Evolutionary conservation across 1,140 invertebrate genomes (phyloP), one percentile per base, ranked within the genome.

Genomic region (Oscheius sp.): DNA sequence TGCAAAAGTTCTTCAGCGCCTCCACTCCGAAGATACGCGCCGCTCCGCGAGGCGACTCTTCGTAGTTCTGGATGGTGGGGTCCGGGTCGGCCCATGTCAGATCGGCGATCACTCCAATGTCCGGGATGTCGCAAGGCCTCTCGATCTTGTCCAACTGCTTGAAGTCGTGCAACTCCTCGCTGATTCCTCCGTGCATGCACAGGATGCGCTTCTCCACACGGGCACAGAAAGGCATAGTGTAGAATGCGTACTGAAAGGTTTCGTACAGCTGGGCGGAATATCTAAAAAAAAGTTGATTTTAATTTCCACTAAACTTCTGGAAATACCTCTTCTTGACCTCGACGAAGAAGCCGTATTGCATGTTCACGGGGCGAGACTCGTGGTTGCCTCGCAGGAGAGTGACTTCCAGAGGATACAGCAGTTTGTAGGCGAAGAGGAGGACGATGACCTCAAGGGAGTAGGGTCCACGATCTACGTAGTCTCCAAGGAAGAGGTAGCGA

Each of bases 381-480:
- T 97, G 94, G 85, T 97, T 97, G 29, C 94, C 94, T 82, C 94
- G 89, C 76, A 97, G 95, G 78, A 99, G 87, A 74, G 94, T 97
- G 46, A 99, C 97, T 84, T 95, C 90, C 86, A 99, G 95, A 79
- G 96, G 96, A 88, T 98, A 99, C 77, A 95, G 89, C 89, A 96
- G 95, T 81, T 89, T 89, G 80, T 89, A 89, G 20, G 79, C 75
- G 36, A 82, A 80, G 10, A 82, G 68, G 2, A 82, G 69, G 23
- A 65, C 61, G 7, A 82, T 73, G 26, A 87, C 85, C 82, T 88
- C 87, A 77, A 88, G 85, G 76, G 85, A 86, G 78, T 86, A 87
- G 72, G 86, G 86, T 62, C 87, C 87, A 77, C 87, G 81, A 79
- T 88, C 88, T 74, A 88, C 87, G 80, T 88, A 88, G 78, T 88